Base-by-base conservation (phyloP, 2,888 invertebrate species). In the Pharmacophagus antenor region DNA sequence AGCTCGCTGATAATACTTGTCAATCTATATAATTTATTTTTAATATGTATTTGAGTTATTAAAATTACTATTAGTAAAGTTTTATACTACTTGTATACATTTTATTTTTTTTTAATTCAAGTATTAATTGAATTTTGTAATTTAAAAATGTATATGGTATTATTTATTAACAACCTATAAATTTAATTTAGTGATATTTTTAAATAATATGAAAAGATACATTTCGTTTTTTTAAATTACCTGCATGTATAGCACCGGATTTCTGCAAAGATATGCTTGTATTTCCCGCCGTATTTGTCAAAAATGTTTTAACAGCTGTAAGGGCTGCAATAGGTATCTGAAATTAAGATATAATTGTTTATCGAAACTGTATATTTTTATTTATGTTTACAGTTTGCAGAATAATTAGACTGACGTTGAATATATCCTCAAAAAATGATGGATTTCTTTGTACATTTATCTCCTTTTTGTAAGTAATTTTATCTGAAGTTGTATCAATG, bases 281-380 rank as follows among this genome's bases (percentile, higher is more conserved):
- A 56, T 76, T 79, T 44, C 71, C 79, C 15, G 85, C 90, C 4
- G 88, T 85, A 71, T 93, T 93, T 54, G 89, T 91, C 15, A 94
- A 80, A 57, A 94, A 84, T 70, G 90, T 91, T 63, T 92, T 92
- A 1, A 94, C 94, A 47, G 94, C 94, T 69, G 86, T 90, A 62
- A 94, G 74, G 3, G 94, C 92, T 17, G 93, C 91, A 70, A 94
- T 93, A 23, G 94, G 94, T 68, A 94, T 94, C 94, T 94, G 85
- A 42, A 89, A 87, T 69, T 37, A 57, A 59, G 55, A 55, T 61
- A 31, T 31, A 47, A 58, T 51, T 6, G 5, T 20, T 6, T 8
- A 27, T 20, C 25, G 17, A 15, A 7, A n/a, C 1, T 7, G 5
- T 2, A 47, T 25, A 17, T 31, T 21, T 27, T 31, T n/a, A 6